A percentile compares a stretch with the other conserved stretches of the same genome.
Conservation (phyloP, 2,888 invertebrate genomes). For the Reticulitermes lucifugus region DNA sequence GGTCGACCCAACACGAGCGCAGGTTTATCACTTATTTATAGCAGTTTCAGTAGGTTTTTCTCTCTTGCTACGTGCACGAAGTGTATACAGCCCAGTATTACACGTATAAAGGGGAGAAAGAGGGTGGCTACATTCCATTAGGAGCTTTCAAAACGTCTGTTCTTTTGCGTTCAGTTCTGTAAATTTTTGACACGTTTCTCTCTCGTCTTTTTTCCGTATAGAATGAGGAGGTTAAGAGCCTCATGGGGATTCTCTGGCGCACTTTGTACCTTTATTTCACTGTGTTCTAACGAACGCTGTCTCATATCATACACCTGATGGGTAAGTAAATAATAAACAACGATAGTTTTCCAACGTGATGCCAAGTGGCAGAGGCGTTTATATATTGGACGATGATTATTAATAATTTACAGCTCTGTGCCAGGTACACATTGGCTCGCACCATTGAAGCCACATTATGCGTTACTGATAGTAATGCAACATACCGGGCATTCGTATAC, state of each 20-base stretch:
- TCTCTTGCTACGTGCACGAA: not conserved
- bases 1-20: constrained; percentile 5
- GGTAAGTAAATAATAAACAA: constrained; percentile 29
- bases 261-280: not conserved
- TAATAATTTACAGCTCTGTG: constrained; percentile 1
- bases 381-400: constrained; percentile 1
- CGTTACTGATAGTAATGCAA: too few relatives aligned
- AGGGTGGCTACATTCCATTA: constrained; percentile 46
- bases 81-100: not conserved
- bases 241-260: not conserved
- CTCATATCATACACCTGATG: constrained; percentile 43
- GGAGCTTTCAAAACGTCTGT: constrained; percentile 48
- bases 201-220: not conserved
- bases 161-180: constrained; percentile 41
- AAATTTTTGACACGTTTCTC: constrained; percentile 47
- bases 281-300: constrained; percentile 33
- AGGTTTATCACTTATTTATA: constrained; percentile 31
- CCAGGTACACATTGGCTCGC: not conserved
- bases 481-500: too few relatives aligned
- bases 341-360: constrained; percentile 17
- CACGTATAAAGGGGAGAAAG: constrained; percentile 11
- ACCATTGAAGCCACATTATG: too few relatives aligned
- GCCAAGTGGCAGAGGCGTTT: constrained; percentile 13
- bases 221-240: constrained; percentile 28
- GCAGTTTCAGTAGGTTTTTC: constrained; percentile 14